Base-by-base conservation (phyloP, 2,797 vertebrate species). In the Mormyrus hasselquistii region DNA sequence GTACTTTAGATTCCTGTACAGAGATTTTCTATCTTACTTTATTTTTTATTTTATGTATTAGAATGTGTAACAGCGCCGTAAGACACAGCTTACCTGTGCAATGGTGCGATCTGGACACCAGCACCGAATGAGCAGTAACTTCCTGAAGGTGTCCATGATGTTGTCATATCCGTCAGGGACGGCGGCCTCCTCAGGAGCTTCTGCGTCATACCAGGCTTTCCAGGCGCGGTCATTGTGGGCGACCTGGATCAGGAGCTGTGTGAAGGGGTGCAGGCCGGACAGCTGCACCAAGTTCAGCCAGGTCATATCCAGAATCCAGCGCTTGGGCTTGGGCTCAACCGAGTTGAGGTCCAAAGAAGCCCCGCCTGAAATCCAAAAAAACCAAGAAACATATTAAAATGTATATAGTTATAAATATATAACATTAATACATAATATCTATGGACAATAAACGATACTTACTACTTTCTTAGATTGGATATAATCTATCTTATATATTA, bases 201-300 rank as follows among this genome's bases (percentile, higher is more conserved):
- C 94, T 69, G 94, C 92, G 92, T 97, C 96, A 41, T 97, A 97
- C 97, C 97, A 97, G 22, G 91, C 88, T 91, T 93, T 96, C 97
- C 97, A 97, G 89, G 93, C 90, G 0, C 95, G 95, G 76, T 97
- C 97, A 82, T 95, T 97, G 89, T 93, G 95, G 87, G 90, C 92
- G 90, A 97, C 94, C 94, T 97, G 95, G 4, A 86, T 88, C 84
- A 97, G 93, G 84, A 97, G 95, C 57, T 95, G 93, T 34, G 90
- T 92, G 92, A 97, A 97, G 2, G 92, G 95, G 3, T 92, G 82
- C 88, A 97, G 91, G 14, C 88, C 91, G 16, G 96, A 96, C 44
- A 97, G 94, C 91, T 97, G 96, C 38, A 97, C 96, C 90, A 97
- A 93, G 91, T 97, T 97, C 85, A 97, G 95, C 97, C 97, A 97